phyloP scores from a whole-genome alignment of 2,888 invertebrate genomes.

The Troides helena region DNA sequence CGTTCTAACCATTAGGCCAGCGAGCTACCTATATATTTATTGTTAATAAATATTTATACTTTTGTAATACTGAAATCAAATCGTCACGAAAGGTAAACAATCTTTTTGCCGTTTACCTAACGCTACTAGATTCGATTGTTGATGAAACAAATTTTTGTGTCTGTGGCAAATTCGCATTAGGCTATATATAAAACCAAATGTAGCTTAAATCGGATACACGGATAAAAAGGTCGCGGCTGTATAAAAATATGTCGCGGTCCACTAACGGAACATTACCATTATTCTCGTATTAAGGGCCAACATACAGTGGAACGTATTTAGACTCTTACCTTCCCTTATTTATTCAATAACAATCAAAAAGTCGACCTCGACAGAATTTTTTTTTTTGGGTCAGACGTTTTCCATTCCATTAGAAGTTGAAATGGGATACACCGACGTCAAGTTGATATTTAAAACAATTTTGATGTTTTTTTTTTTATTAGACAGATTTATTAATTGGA shows the following conservation, averaged over 20 bases:
- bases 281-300: background rate
- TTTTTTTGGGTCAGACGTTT: constrained; percentile 7
- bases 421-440: constrained; percentile 7
- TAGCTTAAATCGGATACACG: background rate
- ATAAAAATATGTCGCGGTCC: background rate
- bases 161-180: background rate
- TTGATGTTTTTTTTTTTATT: background rate
- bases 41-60: no score
- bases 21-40: no score
- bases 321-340: background rate
- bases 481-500: background rate
- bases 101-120: background rate
- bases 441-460: constrained; percentile 1
- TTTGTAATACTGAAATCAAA: no score
- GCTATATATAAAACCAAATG: background rate
- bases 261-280: constrained; percentile 1
- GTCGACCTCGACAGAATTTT: background rate
- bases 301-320: background rate
- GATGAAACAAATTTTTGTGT: background rate
- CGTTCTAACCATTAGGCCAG: no score
- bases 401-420: constrained; percentile 5
- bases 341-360: constrained; percentile 10
- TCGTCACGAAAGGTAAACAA: background rate
- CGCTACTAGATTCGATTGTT: background rate
- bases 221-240: background rate